These are phyloP conservation scores for Julus scandinavius DNA, from an alignment of 2,888 invertebrate species.

Conservation along the genomic window DNA sequence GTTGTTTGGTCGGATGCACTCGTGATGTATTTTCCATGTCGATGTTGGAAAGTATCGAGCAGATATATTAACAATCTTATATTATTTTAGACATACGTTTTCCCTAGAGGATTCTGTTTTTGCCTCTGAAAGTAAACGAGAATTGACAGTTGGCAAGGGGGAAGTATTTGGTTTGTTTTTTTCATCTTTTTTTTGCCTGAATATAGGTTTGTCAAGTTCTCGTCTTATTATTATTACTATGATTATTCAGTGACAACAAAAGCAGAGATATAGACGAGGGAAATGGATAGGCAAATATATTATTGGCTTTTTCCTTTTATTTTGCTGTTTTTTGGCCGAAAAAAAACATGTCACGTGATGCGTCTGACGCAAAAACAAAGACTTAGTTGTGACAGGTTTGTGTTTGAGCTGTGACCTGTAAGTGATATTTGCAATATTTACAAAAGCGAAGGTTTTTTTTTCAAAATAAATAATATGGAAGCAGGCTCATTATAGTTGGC, in stretches of 20 bases:
- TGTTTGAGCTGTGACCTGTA: slow-evolving; percentile 21
- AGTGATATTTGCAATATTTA: slow-evolving; percentile 20
- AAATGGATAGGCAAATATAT: slow-evolving; percentile 14
- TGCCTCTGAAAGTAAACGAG: background rate
- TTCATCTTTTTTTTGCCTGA: background rate
- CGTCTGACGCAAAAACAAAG: background rate
- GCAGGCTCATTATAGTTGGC: background rate
- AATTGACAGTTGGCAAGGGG: slow-evolving; percentile 6
- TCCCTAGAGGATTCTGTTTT: background rate
- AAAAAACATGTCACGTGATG: background rate
- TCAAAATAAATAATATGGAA: background rate
- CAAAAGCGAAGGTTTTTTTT: background rate
- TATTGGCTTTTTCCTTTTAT: background rate
- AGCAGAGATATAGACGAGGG: slow-evolving; percentile 13
- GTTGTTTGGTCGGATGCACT: background rate
- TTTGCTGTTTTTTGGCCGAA: background rate
- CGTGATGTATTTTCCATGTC: slow-evolving; percentile 27
- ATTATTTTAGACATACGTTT: slow-evolving; percentile 27
- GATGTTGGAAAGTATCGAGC: slow-evolving; percentile 21
- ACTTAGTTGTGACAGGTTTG: slow-evolving; percentile 27
- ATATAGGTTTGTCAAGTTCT: slow-evolving; percentile 4
- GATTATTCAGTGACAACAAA: slow-evolving; percentile 33
- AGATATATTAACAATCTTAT: slow-evolving; percentile 33
- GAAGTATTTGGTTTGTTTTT: background rate
- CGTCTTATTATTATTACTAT: slow-evolving; percentile 18